Base-by-base conservation (phyloP, 2,113 vertebrate species). In the Sciurus niger region DNA sequence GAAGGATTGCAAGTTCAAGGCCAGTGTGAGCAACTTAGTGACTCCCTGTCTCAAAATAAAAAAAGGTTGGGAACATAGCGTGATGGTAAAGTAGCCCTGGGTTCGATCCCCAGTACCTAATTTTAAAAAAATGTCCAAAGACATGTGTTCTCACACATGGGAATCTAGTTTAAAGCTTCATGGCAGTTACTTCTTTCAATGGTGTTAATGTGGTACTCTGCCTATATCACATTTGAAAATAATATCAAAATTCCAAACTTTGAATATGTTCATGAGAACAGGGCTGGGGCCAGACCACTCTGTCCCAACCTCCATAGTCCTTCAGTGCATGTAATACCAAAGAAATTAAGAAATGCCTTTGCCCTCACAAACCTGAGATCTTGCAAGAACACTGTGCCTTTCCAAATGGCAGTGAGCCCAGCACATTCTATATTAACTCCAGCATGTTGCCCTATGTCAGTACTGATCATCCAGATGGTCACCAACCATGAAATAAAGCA, bases 381-480 rank as follows among this genome's bases (percentile, higher is more conserved):
- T 94, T 67, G 58, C 96, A 94, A 93, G 51, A 87, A 73, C 14
- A 91, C 14, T 72, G 32, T 95, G 87, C 40, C 28, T 73, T 60
- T 92, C 32, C 40, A 40, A 7, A 58, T 40, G 14, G 30, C 43
- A 63, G 48, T 6, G 32, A 48, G 24, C 48, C 28, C 32, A 80
- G 22, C 2, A 84, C 28, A 58, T 60, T 89, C 65, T 76, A 30
- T 4, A 37, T 32, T 32, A 89, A 70, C 22, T 74, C 32, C n/a
- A 78, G 4, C 25, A 4, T 86, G 43, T 22, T 58, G 6, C 1
- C 10, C n/a, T 17, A n/a, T 18, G 43, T 7, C 46, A 77, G 6
- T 17, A 95, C 24, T 70, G 55, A 76, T 28, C 17, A 40, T 43
- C 51, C 67, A 46, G 34, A 70, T 46, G 55, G 48, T 34, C 18